A percentile compares a stretch with the other conserved stretches of the same genome.
Evolutionary conservation across 2,888 invertebrate species (phyloP).

Genomic region (Drosophila setosimentum): DNA sequence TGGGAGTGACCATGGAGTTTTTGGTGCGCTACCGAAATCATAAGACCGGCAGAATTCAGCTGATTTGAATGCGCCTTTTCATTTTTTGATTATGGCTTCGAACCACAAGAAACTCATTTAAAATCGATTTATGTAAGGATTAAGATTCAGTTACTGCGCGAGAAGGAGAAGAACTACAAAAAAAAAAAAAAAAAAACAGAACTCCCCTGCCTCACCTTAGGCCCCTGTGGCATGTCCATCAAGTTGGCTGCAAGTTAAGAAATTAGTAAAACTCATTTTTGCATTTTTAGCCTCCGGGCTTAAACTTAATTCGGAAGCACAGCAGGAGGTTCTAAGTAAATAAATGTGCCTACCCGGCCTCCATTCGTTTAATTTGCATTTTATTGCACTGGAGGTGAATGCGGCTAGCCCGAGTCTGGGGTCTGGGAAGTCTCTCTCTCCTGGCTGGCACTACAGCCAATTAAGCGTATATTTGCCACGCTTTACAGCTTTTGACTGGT

Average conservation of each 20-base stretch:
- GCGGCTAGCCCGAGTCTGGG: slow-evolving; percentile 7
- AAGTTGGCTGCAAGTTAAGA: slow-evolving; percentile 78
- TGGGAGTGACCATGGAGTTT: slow-evolving; percentile 59
- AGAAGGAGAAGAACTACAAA: neutral
- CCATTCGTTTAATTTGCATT: slow-evolving; percentile 84
- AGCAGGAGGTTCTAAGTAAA: slow-evolving; percentile 88
- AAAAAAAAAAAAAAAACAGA: neutral
- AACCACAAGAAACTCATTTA: slow-evolving; percentile 78
- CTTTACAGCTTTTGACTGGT: slow-evolving; percentile 69
- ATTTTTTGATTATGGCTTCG: slow-evolving; percentile 67
- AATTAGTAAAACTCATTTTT: slow-evolving; percentile 86
- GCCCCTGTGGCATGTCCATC: slow-evolving; percentile 67
- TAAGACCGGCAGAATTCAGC: slow-evolving; percentile 28
- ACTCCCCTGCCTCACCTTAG: slow-evolving; percentile 4
- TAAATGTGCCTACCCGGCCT: slow-evolving; percentile 82
- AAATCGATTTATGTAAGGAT: slow-evolving; percentile 84
- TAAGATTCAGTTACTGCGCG: slow-evolving; percentile 65
- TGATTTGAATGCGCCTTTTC: slow-evolving; percentile 72
- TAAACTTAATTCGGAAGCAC: slow-evolving; percentile 91
- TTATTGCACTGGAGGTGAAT: slow-evolving; percentile 71
- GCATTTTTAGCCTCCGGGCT: slow-evolving; percentile 89
- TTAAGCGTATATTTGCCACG: slow-evolving; percentile 81
- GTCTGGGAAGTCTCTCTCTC: slow-evolving; percentile 16
- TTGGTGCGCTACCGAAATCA: slow-evolving; percentile 72
- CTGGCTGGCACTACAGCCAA: slow-evolving; percentile 65